These are phyloP conservation scores for Drosophila orosa DNA, from an alignment of 1,140 invertebrate genomes.

Conservation along the genomic window DNA sequence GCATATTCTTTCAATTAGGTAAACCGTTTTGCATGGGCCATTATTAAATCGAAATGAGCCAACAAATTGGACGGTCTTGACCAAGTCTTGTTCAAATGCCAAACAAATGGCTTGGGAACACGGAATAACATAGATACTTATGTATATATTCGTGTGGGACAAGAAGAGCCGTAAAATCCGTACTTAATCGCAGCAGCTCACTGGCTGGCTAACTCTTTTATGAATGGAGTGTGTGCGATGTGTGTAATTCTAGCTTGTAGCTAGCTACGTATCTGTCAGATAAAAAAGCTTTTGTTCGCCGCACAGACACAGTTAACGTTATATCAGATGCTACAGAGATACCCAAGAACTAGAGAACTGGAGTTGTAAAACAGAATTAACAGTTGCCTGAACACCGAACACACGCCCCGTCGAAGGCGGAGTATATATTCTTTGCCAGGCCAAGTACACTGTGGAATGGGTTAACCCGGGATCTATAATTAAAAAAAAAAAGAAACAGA, in stretches of 20 bases:
- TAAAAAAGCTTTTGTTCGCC: constrained; percentile 39
- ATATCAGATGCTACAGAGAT: constrained; percentile 63
- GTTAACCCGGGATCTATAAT: constrained; percentile 65
- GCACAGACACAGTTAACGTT: constrained; percentile 69
- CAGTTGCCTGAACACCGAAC: constrained; percentile 74
- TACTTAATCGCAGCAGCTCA: constrained; percentile 44
- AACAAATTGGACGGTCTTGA: constrained; percentile 47
- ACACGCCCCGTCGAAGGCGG: constrained; percentile 56
- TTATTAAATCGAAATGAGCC: constrained; percentile 49
- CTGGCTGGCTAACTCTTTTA: constrained; percentile 33
- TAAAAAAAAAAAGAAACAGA: constrained; percentile 59
- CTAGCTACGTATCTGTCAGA: constrained; percentile 26
- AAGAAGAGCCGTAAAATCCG: constrained; percentile 30
- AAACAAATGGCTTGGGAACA: constrained; percentile 45
- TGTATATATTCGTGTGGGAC: constrained; percentile 1
- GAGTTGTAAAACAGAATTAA: constrained; percentile 80
- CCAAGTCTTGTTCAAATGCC: constrained; percentile 30
- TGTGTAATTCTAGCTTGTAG: constrained; percentile 36
- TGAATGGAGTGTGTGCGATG: constrained; percentile 60
- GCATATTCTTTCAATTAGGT: constrained; percentile 55
- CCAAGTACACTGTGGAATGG: constrained; percentile 20
- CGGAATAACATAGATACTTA: constrained; percentile 17
- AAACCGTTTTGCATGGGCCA: constrained; percentile 54
- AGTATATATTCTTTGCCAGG: constrained; percentile 3
- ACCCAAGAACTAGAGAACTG: constrained; percentile 32